phyloP scores from a whole-genome alignment of 2,888 invertebrate genomes.

The Tribolium freemani region DNA sequence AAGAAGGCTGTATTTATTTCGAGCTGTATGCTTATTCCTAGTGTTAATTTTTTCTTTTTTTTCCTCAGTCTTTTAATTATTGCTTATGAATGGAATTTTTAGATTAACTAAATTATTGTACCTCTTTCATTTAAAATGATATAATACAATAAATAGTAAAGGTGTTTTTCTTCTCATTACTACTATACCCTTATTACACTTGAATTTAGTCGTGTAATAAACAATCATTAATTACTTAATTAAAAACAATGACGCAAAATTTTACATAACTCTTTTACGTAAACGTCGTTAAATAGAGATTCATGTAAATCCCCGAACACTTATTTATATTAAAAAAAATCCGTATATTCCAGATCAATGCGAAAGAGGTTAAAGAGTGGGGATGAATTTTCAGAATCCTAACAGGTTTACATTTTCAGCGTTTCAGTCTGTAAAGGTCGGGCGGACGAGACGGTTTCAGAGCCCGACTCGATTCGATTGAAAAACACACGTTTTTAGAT shows the following conservation, averaged over 20 bases:
- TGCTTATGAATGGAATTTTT: slow-evolving; percentile 56
- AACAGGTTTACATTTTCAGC: slow-evolving; percentile 34
- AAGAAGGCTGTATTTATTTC: slow-evolving; percentile 53
- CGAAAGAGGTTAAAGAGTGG: slow-evolving; percentile 4
- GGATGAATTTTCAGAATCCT: slow-evolving; percentile 24
- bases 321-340: slow-evolving; percentile 23
- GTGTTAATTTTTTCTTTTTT: slow-evolving; percentile 46
- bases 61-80: slow-evolving; percentile 37
- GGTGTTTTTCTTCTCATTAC: background rate
- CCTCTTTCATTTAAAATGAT: slow-evolving; percentile 34
- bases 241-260: background rate
- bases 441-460: background rate
- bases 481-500: background rate
- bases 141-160: slow-evolving; percentile 28
- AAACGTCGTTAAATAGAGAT: background rate
- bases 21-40: slow-evolving; percentile 48
- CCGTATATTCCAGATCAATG: slow-evolving; percentile 26
- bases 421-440: slow-evolving; percentile 24
- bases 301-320: slow-evolving; percentile 1
- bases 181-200: too few relatives aligned
- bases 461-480: background rate
- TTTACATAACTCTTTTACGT: background rate
- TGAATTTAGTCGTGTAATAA: too few relatives aligned
- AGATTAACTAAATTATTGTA: slow-evolving; percentile 60
- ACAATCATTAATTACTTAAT: background rate